A percentile compares a stretch with the other conserved stretches of the same genome.
Evolutionary conservation across 1,140 invertebrate species (phyloP).

Genomic region (Tribolium castaneum): DNA sequence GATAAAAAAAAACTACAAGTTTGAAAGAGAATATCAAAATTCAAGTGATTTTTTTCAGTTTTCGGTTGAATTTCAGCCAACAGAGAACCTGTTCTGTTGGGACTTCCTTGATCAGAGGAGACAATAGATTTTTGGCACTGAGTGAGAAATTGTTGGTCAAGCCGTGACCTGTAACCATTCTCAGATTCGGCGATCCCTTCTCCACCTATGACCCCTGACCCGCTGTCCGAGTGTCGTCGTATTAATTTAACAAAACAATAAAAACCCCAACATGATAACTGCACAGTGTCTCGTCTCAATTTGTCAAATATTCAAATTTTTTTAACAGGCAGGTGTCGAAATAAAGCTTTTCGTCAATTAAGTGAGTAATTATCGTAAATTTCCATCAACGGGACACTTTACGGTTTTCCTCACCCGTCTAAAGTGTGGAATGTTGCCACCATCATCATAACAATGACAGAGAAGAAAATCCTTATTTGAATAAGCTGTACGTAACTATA

Average conservation of each 20-base stretch:
- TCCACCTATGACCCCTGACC: neutral
- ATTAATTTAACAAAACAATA: neutral
- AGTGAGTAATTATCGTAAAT: neutral
- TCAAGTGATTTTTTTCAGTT: too few relatives aligned
- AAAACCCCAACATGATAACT: too few relatives aligned
- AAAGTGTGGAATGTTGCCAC: neutral
- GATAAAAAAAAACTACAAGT: too few relatives aligned
- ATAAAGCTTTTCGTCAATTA: neutral
- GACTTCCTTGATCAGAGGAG: too few relatives aligned
- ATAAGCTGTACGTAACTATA: neutral
- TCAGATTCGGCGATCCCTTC: neutral
- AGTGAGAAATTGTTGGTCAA: too few relatives aligned
- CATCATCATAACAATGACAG: neutral
- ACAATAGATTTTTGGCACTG: too few relatives aligned
- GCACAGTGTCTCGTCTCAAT: neutral
- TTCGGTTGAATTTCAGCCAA: too few relatives aligned
- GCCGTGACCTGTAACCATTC: neutral
- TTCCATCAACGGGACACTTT: conserved; percentile 7
- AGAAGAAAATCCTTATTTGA: conserved; percentile 15
- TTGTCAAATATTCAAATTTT: neutral
- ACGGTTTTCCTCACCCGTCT: neutral
- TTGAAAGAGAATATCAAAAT: too few relatives aligned
- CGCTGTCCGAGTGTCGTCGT: neutral
- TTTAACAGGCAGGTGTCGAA: neutral
- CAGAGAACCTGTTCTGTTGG: too few relatives aligned